Conservation (phyloP, 2,797 vertebrate genomes). For the Eupleurogrammus muticus region DNA sequence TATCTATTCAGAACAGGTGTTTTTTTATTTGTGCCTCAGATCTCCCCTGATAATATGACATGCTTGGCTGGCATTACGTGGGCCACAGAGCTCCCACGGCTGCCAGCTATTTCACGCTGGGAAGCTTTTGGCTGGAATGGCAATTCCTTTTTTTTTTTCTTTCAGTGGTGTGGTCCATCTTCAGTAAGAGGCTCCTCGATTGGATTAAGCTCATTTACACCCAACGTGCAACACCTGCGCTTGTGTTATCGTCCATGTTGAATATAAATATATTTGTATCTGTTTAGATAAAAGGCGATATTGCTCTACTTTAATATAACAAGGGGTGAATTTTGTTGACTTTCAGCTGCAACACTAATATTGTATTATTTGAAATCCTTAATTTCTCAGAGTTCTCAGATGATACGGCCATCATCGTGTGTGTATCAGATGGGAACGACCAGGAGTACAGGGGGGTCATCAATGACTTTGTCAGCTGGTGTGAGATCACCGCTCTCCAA, state of each 20-base stretch:
- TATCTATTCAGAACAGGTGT: slow-evolving; percentile 24
- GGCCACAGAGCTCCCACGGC: slow-evolving; percentile 36
- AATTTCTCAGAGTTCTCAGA: no score
- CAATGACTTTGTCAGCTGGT: no score
- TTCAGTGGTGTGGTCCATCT: slow-evolving; percentile 42
- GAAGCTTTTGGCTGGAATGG: slow-evolving; percentile 51
- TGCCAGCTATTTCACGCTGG: slow-evolving; percentile 54
- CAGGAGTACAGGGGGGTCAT: no score
- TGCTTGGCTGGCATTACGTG: slow-evolving; percentile 43
- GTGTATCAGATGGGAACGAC: no score
- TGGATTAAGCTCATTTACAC: slow-evolving; percentile 45
- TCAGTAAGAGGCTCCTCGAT: slow-evolving; percentile 44
- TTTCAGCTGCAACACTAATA: background rate
- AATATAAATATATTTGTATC: background rate
- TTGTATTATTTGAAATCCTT: background rate
- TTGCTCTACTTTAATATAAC: background rate
- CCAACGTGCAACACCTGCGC: slow-evolving; percentile 41
- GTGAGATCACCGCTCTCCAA: no score
- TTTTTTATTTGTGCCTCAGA: slow-evolving; percentile 47
- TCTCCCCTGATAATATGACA: slow-evolving; percentile 51
- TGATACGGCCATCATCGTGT: no score
- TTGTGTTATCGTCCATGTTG: background rate
- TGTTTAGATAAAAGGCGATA: slow-evolving; percentile 9
- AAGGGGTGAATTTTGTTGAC: background rate
- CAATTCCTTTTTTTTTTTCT: slow-evolving; percentile 28